Base-by-base conservation (phyloP, 2,888 invertebrate species). In the Podabrus alpinus region DNA sequence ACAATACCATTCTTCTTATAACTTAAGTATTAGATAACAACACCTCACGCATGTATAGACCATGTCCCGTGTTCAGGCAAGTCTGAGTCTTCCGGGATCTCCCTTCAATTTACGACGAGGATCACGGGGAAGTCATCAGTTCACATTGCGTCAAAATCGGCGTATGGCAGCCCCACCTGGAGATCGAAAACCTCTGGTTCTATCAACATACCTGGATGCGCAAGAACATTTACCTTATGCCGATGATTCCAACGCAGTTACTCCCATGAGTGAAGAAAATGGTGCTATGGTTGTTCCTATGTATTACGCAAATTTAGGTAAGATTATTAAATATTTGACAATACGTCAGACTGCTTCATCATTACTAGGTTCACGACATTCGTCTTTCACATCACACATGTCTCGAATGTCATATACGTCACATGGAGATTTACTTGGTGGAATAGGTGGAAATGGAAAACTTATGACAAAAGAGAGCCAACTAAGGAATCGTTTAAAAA, bases 191-290 rank as follows among this genome's bases (percentile, higher is more conserved):
- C 97, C 97, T 67, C 91, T 97, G 85, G 97, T 98, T 80, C 91
- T 97, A 81, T 97, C 96, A 84, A 97, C 97, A 81, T 97, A 97
- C 90, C 91, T 97, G 88, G 97, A 96, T 87, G 96, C 95, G 81
- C 95, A 95, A 88, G 96, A 97, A 89, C 97, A 97, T 88, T 91
- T 98, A 85, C 98, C 98, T 75, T 98, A 97, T 87, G 98, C 97
- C 74, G 98, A 98, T 87, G 98, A 98, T 89, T 97, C 97, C 79
- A 96, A 96, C 86, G 98, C 97, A 80, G 98, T 97, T 76, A 98
- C 98, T 78, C 98, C 98, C 72, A 97, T 97, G 95, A 97, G 97
- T 80, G 98, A 98, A 89, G 98, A 98, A 89, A 97, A 97, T 88
- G 97, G 97, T 85, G 96, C 96, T 86, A 96, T 97, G 88, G 95